Evolutionary conservation across 2,888 invertebrate genomes (phyloP), one percentile per base, ranked within the genome.

Genomic region (Seira ritae): DNA sequence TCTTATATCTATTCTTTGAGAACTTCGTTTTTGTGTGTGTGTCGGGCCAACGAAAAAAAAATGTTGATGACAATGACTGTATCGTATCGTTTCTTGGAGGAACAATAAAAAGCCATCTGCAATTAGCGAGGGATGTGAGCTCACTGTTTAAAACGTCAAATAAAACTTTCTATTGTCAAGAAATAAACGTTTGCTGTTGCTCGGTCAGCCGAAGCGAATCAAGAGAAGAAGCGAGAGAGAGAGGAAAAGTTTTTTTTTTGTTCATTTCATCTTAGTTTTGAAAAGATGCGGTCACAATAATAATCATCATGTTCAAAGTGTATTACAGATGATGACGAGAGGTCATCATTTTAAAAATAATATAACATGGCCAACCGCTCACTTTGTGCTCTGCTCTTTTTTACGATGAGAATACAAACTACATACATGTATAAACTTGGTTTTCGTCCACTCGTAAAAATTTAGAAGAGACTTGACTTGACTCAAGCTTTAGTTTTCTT

Each of bases 111-210:
- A 79, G 72, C 55, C 78, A 80, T 75, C 77, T 74, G 67, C 80
- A 84, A 84, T 84, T 84, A 84, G 84, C 69, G n/a, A 55, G 22
- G 42, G 22, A 73, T 70, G 66, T 70, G 69, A 83, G 65, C 69
- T 46, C 55, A 55, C 77, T 55, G 31, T 22, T 62, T 37, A 60
- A 79, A 79, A 78, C 65, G 84, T 84, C 84, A 84, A 84, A 84
- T 76, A 80, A 73, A 80, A 84, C 71, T 79, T 71, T 71, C 67
- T 50, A 79, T 79, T 79, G 78, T 79, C 78, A 79, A 66, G 62
- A 19, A 67, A 50, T 66, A 23, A 62, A 72, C 6, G 42, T 42
- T 67, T 67, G 12, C 67, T 22, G 15, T 20, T 8, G 42, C 15
- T 15, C 67, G 15, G 67, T 67, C 10, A 67, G 17, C 67, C 70